Evolutionary conservation across 1,140 invertebrate species (phyloP), one percentile per base, ranked within the genome.

Genomic region (Mercenaria mercenaria): DNA sequence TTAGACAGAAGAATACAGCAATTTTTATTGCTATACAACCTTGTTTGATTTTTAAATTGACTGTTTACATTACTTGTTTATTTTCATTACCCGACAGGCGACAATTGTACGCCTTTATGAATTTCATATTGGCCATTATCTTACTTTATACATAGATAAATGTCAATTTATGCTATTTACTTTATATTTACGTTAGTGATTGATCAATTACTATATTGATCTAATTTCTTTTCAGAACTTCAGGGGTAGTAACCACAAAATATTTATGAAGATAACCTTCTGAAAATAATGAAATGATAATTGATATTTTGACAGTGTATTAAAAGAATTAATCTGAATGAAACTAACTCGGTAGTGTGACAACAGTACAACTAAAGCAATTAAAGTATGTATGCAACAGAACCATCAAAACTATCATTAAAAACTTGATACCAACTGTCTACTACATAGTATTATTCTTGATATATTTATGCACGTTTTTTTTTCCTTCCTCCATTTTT

Each of bases 101-200:
- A 72, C 34, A 4, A 72, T 72, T 72, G 67, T 72, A 2, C 67
- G 37, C n/a, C 34, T 37, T 4, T 72, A 6, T 1, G 39, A 72
- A 72, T 72, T 72, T 39, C n/a, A 64, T n/a, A 64, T 64, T 29
- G 59, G 2, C 59, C 20, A 64, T 64, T 64, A 64, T 29, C 67
- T 37, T 29, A 72, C n/a, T 15, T 32, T 72, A 72, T 72, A 29
- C 67, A n/a, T n/a, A 39, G 10, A 37, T 72, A 72, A 72, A 72
- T 72, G 34, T 18, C 34, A 72, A 72, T 72, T 37, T 20, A 39
- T 15, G 67, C 67, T 72, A 72, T 72, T 72, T 29, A 39, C 15
- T 20, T 32, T 39, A 37, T 72, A 72, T 72, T 72, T 72, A 72
- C 37, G 32, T 20, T 72, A 39, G 10, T 39, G 37, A 72, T 72